Evolutionary conservation across 2,888 invertebrate species (phyloP).

Genomic region (Drosophila birchii): DNA sequence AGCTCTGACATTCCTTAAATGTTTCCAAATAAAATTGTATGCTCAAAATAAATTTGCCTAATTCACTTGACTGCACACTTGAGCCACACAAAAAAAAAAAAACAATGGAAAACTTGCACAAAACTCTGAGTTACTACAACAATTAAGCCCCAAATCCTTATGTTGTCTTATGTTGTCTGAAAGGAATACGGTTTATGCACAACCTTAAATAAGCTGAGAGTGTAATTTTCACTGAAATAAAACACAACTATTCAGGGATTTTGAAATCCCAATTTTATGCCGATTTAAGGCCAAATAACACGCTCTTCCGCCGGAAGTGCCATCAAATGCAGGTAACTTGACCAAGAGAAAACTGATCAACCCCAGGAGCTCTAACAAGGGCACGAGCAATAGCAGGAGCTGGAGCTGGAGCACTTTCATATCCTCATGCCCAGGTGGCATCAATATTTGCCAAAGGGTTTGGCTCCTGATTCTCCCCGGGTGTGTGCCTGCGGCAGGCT

Average conservation of each 20-base stretch:
- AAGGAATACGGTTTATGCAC: constrained; percentile 15
- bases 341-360: constrained; percentile 13
- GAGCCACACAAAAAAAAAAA: neutral
- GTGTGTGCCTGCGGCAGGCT: constrained; percentile 17
- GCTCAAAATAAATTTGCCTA: neutral
- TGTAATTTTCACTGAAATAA: constrained; percentile 32
- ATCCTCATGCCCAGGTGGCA: constrained; percentile 28
- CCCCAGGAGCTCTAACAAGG: neutral
- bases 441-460: constrained; percentile 55
- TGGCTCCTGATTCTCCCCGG: constrained; percentile 27
- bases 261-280: constrained; percentile 5
- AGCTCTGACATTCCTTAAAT: neutral
- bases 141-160: constrained; percentile 22
- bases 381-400: neutral
- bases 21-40: neutral
- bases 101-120: neutral
- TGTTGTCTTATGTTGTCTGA: constrained; percentile 48
- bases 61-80: constrained; percentile 4
- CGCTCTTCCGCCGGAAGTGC: constrained; percentile 10
- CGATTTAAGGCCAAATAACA: constrained; percentile 20
- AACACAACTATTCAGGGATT: constrained; percentile 43
- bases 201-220: neutral
- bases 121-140: neutral
- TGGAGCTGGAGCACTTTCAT: neutral
- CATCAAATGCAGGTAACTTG: constrained; percentile 27